Percentiles rank a stretch among this genome's conserved stretches.
These are phyloP conservation scores for Synergus gifuensis DNA, from an alignment of 2,888 invertebrate species.

Conservation along the genomic window DNA sequence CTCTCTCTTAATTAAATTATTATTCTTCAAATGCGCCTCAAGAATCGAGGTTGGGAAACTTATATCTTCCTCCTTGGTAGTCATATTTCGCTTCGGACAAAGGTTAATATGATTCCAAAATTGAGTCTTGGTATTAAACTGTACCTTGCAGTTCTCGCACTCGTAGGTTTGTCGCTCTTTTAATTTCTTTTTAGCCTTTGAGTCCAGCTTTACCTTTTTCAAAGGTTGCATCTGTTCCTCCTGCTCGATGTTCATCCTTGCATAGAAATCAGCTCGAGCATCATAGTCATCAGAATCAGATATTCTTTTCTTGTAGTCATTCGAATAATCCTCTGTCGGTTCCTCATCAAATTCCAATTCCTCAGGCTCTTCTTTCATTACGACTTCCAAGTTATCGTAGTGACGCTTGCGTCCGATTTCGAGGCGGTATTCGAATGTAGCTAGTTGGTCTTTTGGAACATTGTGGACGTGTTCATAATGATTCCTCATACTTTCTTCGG, in stretches of 20 bases:
- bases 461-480: constrained; percentile 78
- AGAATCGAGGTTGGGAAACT: constrained; percentile 65
- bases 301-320: constrained; percentile 27
- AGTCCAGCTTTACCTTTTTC: constrained; percentile 55
- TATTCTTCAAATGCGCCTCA: constrained; percentile 73
- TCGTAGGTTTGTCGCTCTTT: constrained; percentile 68
- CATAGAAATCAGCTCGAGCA: constrained; percentile 6
- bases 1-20: constrained; percentile 71
- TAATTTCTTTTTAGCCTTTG: constrained; percentile 45
- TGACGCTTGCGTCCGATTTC: constrained; percentile 61
- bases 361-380: constrained; percentile 73
- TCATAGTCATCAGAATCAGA: constrained; percentile 37
- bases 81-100: constrained; percentile 60
- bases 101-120: constrained; percentile 72
- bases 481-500: constrained; percentile 78
- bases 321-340: constrained; percentile 49
- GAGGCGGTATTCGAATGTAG: constrained; percentile 69
- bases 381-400: constrained; percentile 60
- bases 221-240: constrained; percentile 47
- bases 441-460: constrained; percentile 73
- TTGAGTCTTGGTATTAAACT: constrained; percentile 71
- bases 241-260: constrained; percentile 66
- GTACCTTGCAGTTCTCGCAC: constrained; percentile 72
- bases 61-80: constrained; percentile 13
- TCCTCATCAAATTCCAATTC: constrained; percentile 71